Conservation (phyloP, 2,888 invertebrate genomes). For the Arrhopalites spinosus region DNA sequence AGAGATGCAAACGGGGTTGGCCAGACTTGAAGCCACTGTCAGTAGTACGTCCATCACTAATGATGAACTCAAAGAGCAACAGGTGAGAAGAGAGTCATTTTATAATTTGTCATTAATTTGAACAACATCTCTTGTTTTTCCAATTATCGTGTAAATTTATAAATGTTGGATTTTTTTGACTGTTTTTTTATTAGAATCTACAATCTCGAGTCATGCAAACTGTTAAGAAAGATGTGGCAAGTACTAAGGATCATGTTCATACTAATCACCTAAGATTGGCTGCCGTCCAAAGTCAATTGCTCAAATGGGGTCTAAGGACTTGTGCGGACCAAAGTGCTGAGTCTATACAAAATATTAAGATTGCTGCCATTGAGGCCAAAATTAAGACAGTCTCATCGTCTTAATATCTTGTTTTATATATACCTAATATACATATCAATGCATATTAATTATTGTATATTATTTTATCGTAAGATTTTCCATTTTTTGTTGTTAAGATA, state of each 20-base stretch:
- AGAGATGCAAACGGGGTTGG: slow-evolving; percentile 48
- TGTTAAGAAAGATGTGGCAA: slow-evolving; percentile 45
- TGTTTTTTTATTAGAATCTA: slow-evolving; percentile 46
- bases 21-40: slow-evolving; percentile 45
- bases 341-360: slow-evolving; percentile 49
- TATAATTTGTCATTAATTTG: too few relatives aligned
- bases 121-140: background rate
- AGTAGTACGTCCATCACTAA: slow-evolving; percentile 39
- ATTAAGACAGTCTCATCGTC: background rate
- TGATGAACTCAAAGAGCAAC: slow-evolving; percentile 52
- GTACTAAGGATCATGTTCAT: slow-evolving; percentile 41
- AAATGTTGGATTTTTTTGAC: too few relatives aligned
- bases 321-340: slow-evolving; percentile 47
- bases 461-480: too few relatives aligned
- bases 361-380: slow-evolving; percentile 45
- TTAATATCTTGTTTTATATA: too few relatives aligned
- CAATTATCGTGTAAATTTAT: slow-evolving; percentile 19
- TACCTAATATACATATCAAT: slow-evolving; percentile 1
- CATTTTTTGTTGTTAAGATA: too few relatives aligned
- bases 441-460: too few relatives aligned
- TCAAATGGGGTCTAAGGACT: slow-evolving; percentile 49
- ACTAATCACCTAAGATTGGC: slow-evolving; percentile 48
- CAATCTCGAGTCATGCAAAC: slow-evolving; percentile 40
- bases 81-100: slow-evolving; percentile 43
- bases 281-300: slow-evolving; percentile 49